These are phyloP conservation scores for Bombus polaris DNA, from an alignment of 1,140 invertebrate species.

Conservation along the genomic window DNA sequence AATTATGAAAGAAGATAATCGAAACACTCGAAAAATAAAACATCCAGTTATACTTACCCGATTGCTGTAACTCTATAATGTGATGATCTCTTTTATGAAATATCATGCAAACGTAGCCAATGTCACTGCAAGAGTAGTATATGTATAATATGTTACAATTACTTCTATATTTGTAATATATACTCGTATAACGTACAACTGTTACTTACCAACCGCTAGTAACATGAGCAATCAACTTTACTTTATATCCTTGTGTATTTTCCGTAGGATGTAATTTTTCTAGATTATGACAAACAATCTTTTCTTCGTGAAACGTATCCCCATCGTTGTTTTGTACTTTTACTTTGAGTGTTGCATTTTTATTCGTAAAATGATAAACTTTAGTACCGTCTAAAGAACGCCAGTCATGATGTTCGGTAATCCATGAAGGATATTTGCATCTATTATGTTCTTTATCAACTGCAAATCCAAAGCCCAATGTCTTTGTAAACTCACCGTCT, in stretches of 20 bases:
- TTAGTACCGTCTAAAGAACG: conserved; percentile 84
- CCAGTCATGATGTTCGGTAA: conserved; percentile 84
- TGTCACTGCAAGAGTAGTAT: conserved; percentile 82
- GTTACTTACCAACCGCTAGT: conserved; percentile 83
- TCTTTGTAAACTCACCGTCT: neutral
- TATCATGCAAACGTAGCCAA: conserved; percentile 85
- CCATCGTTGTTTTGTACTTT: conserved; percentile 65
- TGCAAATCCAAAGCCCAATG: conserved; percentile 33
- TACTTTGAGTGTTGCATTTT: conserved; percentile 83
- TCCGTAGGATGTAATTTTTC: conserved; percentile 71
- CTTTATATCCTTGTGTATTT: conserved; percentile 72
- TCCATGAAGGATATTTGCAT: conserved; percentile 85
- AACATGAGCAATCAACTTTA: conserved; percentile 82
- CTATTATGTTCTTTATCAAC: conserved; percentile 80
- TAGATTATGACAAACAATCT: conserved; percentile 81
- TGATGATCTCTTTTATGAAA: conserved; percentile 84
- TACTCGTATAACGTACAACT: too few relatives aligned
- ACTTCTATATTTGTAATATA: neutral
- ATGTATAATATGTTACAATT: neutral
- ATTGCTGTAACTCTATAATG: conserved; percentile 85
- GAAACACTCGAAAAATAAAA: neutral
- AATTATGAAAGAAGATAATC: neutral
- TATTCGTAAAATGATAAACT: conserved; percentile 83
- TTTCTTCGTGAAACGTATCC: conserved; percentile 76
- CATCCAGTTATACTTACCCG: conserved; percentile 75